These are phyloP conservation scores for Oligia latruncula DNA, from an alignment of 2,888 invertebrate species.

Conservation along the genomic window DNA sequence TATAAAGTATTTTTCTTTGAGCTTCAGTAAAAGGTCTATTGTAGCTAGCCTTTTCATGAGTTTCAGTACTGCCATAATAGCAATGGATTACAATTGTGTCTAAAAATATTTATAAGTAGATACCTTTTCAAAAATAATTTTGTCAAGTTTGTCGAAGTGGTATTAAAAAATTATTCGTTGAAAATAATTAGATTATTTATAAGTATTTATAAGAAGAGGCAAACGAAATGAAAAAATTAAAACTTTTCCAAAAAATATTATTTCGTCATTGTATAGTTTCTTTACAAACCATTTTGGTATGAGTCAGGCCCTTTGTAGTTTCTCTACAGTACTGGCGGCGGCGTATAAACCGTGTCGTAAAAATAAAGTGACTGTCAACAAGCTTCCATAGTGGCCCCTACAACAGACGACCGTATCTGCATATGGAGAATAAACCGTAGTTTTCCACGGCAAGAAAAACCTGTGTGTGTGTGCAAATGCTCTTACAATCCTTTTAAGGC, in stretches of 20 bases:
- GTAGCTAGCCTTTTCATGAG: background rate
- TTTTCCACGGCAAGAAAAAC: background rate
- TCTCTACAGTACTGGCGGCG: background rate
- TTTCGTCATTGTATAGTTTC: background rate
- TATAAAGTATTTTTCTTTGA: constrained; percentile 12
- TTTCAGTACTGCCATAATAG: constrained; percentile 5
- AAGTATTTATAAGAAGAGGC: background rate
- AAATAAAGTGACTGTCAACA: background rate
- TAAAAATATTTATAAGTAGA: background rate
- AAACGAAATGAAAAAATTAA: background rate
- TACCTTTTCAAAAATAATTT: background rate
- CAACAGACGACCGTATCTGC: background rate
- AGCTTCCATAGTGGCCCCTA: no score
- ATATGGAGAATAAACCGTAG: background rate
- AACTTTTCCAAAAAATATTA: background rate
- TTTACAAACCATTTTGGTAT: background rate
- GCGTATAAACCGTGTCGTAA: background rate
- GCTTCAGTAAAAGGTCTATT: background rate
- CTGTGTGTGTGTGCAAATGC: background rate
- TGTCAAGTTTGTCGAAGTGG: background rate
- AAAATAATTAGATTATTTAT: no score
- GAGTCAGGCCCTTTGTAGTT: background rate
- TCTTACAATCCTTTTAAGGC: background rate
- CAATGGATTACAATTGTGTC: background rate
- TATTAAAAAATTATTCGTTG: background rate